phyloP scores from a whole-genome alignment of 2,797 vertebrate species.

The Diceros bicornis region DNA sequence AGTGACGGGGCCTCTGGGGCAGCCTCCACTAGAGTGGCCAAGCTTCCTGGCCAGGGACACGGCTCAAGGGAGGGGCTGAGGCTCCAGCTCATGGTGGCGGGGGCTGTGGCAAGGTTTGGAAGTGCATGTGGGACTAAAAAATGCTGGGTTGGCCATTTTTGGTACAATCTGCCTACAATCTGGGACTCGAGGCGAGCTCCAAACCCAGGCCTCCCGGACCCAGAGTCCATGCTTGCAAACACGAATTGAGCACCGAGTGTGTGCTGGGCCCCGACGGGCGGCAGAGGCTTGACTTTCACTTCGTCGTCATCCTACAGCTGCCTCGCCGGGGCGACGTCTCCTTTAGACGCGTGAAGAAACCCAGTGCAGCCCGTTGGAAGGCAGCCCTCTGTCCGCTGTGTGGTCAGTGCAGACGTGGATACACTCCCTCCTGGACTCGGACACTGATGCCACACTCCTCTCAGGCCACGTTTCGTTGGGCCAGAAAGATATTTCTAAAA shows the following conservation, averaged over 20 bases:
- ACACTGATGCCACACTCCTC: not conserved
- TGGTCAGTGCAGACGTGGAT: not conserved
- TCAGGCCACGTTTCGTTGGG: not conserved
- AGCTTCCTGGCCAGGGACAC: not conserved
- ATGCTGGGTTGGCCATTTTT: not conserved
- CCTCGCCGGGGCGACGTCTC: not conserved
- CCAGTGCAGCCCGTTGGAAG: not conserved
- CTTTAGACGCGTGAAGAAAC: no score
- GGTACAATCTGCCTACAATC: not conserved
- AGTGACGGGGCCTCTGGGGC: not conserved
- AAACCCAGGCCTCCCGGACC: not conserved
- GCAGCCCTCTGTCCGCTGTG: not conserved
- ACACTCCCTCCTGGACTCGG: not conserved
- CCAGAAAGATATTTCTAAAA: no score
- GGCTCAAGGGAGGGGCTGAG: not conserved
- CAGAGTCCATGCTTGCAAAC: not conserved
- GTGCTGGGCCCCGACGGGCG: not conserved
- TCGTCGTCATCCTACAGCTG: not conserved
- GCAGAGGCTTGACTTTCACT: not conserved
- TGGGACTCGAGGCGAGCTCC: not conserved
- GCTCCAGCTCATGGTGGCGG: no score
- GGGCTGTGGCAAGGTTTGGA: not conserved
- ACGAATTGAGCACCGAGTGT: not conserved
- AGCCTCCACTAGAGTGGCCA: rapidly evolving
- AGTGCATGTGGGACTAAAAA: not conserved